phyloP scores from a whole-genome alignment of 2,797 vertebrate species.

The Pterois miles region DNA sequence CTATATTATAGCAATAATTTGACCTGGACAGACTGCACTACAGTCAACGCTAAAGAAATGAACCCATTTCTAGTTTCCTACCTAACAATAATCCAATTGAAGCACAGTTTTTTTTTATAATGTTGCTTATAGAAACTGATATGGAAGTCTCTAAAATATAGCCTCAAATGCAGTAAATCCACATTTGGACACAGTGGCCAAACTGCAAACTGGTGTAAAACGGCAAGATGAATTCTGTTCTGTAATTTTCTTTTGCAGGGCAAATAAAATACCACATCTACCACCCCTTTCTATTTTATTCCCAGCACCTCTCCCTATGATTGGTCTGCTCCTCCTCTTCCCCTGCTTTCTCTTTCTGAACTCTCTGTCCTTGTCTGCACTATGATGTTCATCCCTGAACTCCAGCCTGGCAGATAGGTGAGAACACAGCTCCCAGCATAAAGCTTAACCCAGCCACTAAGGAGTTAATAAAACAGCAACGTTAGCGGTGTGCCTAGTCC shows the following conservation, averaged over 20 bases:
- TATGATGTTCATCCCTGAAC: slow-evolving; percentile 27
- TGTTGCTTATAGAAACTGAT: not conserved
- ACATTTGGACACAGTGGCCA: not conserved
- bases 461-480: slow-evolving; percentile 17
- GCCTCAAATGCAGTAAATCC: not conserved
- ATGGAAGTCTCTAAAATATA: not conserved
- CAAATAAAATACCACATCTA: not conserved
- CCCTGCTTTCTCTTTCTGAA: not conserved
- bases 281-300: not conserved
- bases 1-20: not conserved
- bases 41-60: not conserved
- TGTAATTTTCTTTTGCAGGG: not conserved
- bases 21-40: not conserved
- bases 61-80: not conserved
- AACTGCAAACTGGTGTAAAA: not conserved
- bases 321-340: not conserved
- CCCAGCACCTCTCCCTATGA: not conserved
- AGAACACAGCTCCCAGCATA: slow-evolving; percentile 17
- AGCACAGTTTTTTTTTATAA: not conserved
- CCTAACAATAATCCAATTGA: not conserved
- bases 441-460: slow-evolving; percentile 38
- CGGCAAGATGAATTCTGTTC: not conserved
- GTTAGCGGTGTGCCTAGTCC: slow-evolving; percentile 2
- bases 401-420: slow-evolving; percentile 42
- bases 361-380: slow-evolving; percentile 11